Percentiles rank a stretch among this genome's conserved stretches.
phyloP scores from a whole-genome alignment of 2,888 invertebrate species.

The Pollenia labialis region DNA sequence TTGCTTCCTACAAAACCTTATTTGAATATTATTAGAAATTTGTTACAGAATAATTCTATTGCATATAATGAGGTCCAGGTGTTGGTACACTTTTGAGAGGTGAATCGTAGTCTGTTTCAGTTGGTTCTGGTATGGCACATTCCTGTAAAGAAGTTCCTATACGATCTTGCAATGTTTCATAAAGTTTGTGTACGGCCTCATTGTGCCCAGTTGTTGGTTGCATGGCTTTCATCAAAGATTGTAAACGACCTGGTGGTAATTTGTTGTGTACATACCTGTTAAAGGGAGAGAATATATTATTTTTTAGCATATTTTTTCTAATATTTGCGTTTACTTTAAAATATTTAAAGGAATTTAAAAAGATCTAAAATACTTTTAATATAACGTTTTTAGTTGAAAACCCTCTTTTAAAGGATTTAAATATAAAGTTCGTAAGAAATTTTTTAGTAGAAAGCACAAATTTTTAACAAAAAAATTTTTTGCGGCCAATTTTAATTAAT shows the following conservation, averaged over 20 bases:
- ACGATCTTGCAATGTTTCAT: conserved; percentile 91
- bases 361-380: too few species aligned
- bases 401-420: too few species aligned
- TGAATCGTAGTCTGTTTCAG: conserved; percentile 91
- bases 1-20: too few species aligned
- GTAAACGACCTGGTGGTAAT: conserved; percentile 90
- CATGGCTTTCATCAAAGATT: conserved; percentile 88
- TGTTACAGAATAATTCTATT: conserved; percentile 51
- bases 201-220: conserved; percentile 90
- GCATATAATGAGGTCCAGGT: conserved; percentile 88
- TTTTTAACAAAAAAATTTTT: too few species aligned
- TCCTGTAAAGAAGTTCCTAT: conserved; percentile 89
- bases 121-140: conserved; percentile 87
- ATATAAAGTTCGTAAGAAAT: too few species aligned
- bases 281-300: not conserved
- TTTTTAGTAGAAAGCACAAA: too few species aligned
- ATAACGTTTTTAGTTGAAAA: too few species aligned
- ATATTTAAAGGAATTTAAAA: too few species aligned
- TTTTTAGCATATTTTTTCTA: not conserved
- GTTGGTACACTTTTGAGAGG: conserved; percentile 94
- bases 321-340: not conserved
- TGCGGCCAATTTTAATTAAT: too few species aligned
- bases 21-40: not conserved
- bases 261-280: conserved; percentile 94
- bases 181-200: conserved; percentile 92